Evolutionary conservation across 2,113 vertebrate genomes (phyloP).

Genomic region (Protobothrops mucrosquamatus): DNA sequence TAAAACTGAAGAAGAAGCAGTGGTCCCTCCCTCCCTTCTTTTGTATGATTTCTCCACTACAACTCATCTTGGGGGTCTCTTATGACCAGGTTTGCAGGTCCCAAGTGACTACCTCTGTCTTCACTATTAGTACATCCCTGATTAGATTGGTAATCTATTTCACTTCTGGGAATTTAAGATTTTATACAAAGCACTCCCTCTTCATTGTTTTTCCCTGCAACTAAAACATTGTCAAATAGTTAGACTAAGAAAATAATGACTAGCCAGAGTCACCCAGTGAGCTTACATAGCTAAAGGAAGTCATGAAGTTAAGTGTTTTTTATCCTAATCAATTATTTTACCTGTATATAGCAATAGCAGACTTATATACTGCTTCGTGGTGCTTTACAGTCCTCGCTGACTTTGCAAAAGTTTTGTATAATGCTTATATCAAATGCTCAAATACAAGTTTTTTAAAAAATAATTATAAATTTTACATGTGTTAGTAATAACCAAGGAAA

Average conservation of each 20-base stretch:
- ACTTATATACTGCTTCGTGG: background rate
- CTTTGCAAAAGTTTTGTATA: background rate
- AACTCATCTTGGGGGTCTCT: background rate
- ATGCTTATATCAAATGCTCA: background rate
- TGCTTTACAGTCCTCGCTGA: background rate
- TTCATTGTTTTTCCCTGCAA: background rate
- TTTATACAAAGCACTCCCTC: background rate
- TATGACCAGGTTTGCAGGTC: background rate
- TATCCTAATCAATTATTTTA: background rate
- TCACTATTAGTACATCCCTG: background rate
- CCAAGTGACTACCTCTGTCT: background rate
- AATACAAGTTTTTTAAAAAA: constrained; percentile 34
- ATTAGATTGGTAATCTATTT: background rate
- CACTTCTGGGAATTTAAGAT: background rate
- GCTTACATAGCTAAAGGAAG: background rate
- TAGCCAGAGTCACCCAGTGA: background rate
- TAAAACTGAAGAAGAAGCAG: background rate
- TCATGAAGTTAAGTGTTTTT: background rate
- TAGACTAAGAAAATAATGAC: background rate
- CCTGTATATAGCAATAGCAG: background rate
- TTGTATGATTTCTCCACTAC: background rate
- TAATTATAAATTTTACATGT: constrained; percentile 35
- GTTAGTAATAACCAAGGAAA: constrained; percentile 50
- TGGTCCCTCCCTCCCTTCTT: background rate
- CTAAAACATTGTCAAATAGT: background rate